phyloP scores from a whole-genome alignment of 2,888 invertebrate species.

The Bombylius major region DNA sequence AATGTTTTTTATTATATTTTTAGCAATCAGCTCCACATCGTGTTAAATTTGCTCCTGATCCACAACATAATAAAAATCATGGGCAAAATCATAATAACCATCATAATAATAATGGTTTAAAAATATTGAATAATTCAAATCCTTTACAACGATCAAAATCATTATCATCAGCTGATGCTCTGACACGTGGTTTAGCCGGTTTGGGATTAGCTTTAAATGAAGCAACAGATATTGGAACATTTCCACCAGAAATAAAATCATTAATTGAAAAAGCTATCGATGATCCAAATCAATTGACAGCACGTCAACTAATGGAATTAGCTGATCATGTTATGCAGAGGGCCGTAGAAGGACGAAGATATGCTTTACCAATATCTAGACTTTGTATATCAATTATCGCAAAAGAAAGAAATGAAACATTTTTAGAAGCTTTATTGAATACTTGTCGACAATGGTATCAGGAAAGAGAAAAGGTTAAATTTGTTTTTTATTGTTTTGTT shows the following conservation, averaged over 20 bases:
- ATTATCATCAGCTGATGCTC: slow-evolving; percentile 61
- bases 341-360: slow-evolving; percentile 60
- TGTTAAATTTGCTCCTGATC: slow-evolving; percentile 35
- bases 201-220: slow-evolving; percentile 50
- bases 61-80: slow-evolving; percentile 27
- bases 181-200: slow-evolving; percentile 54
- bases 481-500: not conserved
- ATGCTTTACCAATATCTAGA: slow-evolving; percentile 72
- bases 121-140: slow-evolving; percentile 18
- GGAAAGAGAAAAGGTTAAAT: slow-evolving; percentile 54
- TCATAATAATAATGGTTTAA: slow-evolving; percentile 12
- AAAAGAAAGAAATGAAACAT: slow-evolving; percentile 76
- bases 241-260: slow-evolving; percentile 59
- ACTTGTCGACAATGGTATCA: slow-evolving; percentile 85
- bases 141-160: slow-evolving; percentile 64
- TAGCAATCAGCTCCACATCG: slow-evolving; percentile 25
- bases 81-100: slow-evolving; percentile 8
- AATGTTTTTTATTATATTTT: not conserved
- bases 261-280: slow-evolving; percentile 63
- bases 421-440: slow-evolving; percentile 77
- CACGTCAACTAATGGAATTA: slow-evolving; percentile 69
- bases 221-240: slow-evolving; percentile 62
- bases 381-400: slow-evolving; percentile 78
- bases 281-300: slow-evolving; percentile 67
- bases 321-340: slow-evolving; percentile 69